phyloP scores from a whole-genome alignment of 1,140 invertebrate genomes.

The Hypsibius dujardini region DNA sequence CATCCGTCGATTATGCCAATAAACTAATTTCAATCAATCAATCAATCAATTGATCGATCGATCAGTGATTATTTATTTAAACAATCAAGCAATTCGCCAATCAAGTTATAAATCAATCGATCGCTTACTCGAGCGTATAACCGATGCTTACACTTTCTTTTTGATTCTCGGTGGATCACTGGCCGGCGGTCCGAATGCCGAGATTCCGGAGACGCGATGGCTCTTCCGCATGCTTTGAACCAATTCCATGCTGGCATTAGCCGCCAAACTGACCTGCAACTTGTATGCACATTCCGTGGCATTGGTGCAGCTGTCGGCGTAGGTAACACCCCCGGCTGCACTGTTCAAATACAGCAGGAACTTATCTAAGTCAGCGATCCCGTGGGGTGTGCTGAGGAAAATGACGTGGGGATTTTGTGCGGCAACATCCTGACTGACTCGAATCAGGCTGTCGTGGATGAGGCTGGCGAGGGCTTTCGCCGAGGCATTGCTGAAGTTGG shows the following conservation, averaged over 20 bases:
- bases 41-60: too few relatives aligned
- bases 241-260: background rate
- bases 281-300: background rate
- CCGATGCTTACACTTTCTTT: background rate
- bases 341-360: background rate
- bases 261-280: background rate
- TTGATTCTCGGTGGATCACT: too few relatives aligned
- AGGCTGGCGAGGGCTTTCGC: background rate
- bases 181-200: background rate
- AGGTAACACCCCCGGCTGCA: background rate
- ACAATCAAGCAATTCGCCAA: too few relatives aligned
- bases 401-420: background rate
- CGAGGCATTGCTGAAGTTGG: background rate
- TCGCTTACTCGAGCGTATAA: too few relatives aligned
- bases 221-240: background rate
- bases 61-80: too few relatives aligned
- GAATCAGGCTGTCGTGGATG: background rate
- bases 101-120: too few relatives aligned
- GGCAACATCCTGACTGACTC: background rate
- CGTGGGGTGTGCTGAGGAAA: slow-evolving; percentile 8
- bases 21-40: too few relatives aligned
- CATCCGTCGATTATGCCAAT: too few relatives aligned
- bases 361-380: background rate
- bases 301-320: background rate
- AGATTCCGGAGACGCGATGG: background rate